A percentile compares a stretch with the other conserved stretches of the same genome.
phyloP scores from a whole-genome alignment of 2,797 vertebrate genomes.

The Crenichthys baileyi region DNA sequence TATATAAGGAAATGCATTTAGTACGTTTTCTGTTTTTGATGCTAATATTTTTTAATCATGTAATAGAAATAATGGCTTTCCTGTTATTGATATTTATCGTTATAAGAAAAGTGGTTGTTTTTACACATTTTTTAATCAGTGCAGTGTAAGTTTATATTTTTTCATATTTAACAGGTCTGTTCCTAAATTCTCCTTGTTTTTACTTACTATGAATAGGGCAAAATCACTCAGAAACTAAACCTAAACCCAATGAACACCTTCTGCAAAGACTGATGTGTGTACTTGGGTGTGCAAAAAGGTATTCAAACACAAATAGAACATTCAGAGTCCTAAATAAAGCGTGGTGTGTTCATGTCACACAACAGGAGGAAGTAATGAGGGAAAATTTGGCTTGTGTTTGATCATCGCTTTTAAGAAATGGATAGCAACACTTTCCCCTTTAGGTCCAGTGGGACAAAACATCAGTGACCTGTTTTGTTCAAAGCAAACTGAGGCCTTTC shows the following conservation, averaged over 20 bases:
- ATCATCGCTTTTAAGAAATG: neutral
- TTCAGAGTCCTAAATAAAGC: neutral
- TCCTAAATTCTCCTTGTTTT: neutral
- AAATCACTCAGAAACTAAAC: neutral
- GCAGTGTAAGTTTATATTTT: neutral
- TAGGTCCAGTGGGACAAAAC: neutral
- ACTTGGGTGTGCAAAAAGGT: neutral
- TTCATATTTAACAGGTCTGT: neutral
- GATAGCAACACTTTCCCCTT: conserved; percentile 3
- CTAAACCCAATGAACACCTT: neutral
- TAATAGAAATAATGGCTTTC: neutral
- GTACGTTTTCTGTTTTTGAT: neutral
- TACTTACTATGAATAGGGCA: too few species aligned
- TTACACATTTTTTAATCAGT: neutral
- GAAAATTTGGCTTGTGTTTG: neutral
- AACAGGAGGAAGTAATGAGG: conserved; percentile 1
- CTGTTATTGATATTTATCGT: neutral
- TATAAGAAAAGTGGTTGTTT: neutral
- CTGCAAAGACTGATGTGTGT: neutral
- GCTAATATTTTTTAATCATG: neutral
- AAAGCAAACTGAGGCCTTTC: conserved; percentile 11
- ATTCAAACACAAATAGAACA: neutral
- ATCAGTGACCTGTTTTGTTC: conserved; percentile 15
- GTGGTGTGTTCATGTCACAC: neutral
- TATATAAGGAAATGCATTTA: neutral